Conservation (phyloP, 2,797 vertebrate genomes). For the Karalla daura region DNA sequence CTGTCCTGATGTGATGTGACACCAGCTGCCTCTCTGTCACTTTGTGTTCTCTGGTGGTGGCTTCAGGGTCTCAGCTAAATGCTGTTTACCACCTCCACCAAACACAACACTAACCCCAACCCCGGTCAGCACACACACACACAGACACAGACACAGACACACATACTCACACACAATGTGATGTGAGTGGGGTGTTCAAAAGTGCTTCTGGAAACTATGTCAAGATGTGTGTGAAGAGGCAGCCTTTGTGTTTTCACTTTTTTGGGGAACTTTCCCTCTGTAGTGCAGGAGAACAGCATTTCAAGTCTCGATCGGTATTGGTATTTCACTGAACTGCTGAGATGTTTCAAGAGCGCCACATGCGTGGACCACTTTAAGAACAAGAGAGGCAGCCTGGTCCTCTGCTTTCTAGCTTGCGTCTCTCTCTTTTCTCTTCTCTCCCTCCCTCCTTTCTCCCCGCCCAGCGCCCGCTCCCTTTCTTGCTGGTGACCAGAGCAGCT, state of each 20-base stretch:
- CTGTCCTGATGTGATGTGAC: constrained; percentile 79
- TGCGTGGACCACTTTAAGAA: constrained; percentile 51
- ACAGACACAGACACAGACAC: constrained; percentile 16
- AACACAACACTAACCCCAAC: constrained; percentile 58
- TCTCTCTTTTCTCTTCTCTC: constrained; percentile 4
- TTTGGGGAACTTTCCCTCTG: constrained; percentile 28
- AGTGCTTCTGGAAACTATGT: constrained; percentile 41
- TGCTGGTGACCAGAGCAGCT: constrained; percentile 77
- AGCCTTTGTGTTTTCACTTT: constrained; percentile 30
- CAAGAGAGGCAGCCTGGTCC: constrained; percentile 53
- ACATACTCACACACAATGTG: constrained; percentile 2
- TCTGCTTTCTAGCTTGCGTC: constrained; percentile 38
- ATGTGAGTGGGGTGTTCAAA: constrained; percentile 8
- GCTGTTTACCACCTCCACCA: constrained; percentile 69
- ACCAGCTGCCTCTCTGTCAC: constrained; percentile 83
- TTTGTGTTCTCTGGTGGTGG: constrained; percentile 75
- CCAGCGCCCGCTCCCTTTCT: constrained; percentile 52
- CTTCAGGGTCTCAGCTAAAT: constrained; percentile 76
- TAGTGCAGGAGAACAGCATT: constrained; percentile 9
- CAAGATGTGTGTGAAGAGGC: constrained; percentile 29
- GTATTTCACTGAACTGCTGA: constrained; percentile 41
- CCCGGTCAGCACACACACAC: constrained; percentile 4
- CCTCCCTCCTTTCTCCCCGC: constrained; percentile 11
- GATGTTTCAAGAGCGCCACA: constrained; percentile 54
- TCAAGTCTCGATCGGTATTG: constrained; percentile 26